Percentiles rank a stretch among this genome's conserved stretches.
phyloP scores from a whole-genome alignment of 2,113 vertebrate species.

The Taurulus bubalis region DNA sequence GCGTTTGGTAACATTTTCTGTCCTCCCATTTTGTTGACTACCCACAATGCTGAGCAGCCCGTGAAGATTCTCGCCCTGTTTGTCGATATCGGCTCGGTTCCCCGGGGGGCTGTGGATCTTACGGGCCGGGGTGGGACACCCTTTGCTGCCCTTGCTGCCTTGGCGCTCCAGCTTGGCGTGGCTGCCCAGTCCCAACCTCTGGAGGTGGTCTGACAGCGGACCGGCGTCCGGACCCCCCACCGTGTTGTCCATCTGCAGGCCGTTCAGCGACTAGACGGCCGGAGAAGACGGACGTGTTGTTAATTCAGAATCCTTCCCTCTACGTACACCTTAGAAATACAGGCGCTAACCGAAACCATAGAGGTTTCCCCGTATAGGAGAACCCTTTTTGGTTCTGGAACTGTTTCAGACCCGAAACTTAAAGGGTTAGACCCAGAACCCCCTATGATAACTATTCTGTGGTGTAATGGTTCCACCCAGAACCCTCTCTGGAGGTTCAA shows the following conservation, averaged over 20 bases:
- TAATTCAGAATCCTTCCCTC: background rate
- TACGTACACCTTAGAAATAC: background rate
- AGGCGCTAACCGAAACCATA: background rate
- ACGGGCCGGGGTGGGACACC: slow-evolving; percentile 75
- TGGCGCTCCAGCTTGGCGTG: slow-evolving; percentile 89
- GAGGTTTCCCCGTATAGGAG: too few relatives aligned
- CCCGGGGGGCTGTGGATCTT: slow-evolving; percentile 83
- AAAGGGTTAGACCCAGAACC: background rate
- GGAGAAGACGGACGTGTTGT: background rate
- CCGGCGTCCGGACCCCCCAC: slow-evolving; percentile 69
- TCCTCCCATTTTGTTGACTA: background rate
- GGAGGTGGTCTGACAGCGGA: slow-evolving; percentile 64
- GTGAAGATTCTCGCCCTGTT: slow-evolving; percentile 86
- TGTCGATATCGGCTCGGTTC: slow-evolving; percentile 83
- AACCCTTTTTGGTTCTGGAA: too few relatives aligned
- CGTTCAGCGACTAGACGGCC: slow-evolving; percentile 87
- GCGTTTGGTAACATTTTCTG: background rate
- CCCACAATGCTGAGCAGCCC: slow-evolving; percentile 71
- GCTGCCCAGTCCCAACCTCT: slow-evolving; percentile 85
- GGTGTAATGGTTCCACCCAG: background rate
- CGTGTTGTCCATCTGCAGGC: slow-evolving; percentile 93
- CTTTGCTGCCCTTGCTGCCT: slow-evolving; percentile 86
- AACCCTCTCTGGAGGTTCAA: background rate
- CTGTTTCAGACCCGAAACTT: too few relatives aligned
- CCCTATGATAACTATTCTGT: too few relatives aligned